Conservation (phyloP, 2,888 invertebrate species). For the Scaptomyza polygonia region DNA sequence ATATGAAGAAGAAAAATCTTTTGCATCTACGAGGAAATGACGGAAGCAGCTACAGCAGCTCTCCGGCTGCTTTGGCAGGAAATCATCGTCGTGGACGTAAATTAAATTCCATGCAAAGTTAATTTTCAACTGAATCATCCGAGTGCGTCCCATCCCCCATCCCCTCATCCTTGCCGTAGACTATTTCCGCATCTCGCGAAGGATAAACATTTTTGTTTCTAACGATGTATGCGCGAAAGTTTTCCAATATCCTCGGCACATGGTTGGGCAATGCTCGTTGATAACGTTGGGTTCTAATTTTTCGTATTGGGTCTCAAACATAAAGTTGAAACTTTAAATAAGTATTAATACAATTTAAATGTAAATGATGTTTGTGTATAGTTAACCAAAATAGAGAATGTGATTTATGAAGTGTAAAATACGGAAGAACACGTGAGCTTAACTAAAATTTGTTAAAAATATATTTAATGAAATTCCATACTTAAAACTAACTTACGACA, state of each 20-base stretch:
- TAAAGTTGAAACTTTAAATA: neutral
- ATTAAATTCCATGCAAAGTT: constrained; percentile 82
- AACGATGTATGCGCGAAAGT: constrained; percentile 11
- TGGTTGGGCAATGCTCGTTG: neutral
- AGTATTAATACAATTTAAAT: neutral
- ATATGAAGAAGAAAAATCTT: constrained; percentile 21
- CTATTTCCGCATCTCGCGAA: constrained; percentile 53
- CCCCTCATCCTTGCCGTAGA: constrained; percentile 12
- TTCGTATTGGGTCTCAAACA: neutral
- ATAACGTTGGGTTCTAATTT: neutral
- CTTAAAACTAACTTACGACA: no score
- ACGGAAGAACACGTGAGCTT: no score
- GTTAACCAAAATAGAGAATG: neutral
- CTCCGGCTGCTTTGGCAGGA: constrained; percentile 74
- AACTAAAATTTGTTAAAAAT: no score
- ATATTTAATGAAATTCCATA: no score
- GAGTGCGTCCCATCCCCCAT: neutral
- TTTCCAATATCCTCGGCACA: constrained; percentile 15
- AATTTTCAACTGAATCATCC: constrained; percentile 57
- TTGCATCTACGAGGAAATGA: constrained; percentile 77
- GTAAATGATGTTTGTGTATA: neutral
- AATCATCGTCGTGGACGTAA: constrained; percentile 82
- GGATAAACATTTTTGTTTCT: constrained; percentile 34
- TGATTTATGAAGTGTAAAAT: neutral
- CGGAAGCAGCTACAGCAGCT: constrained; percentile 71